Base-by-base conservation (phyloP, 1,140 invertebrate genomes). In the Drosophila kikkawai region DNA sequence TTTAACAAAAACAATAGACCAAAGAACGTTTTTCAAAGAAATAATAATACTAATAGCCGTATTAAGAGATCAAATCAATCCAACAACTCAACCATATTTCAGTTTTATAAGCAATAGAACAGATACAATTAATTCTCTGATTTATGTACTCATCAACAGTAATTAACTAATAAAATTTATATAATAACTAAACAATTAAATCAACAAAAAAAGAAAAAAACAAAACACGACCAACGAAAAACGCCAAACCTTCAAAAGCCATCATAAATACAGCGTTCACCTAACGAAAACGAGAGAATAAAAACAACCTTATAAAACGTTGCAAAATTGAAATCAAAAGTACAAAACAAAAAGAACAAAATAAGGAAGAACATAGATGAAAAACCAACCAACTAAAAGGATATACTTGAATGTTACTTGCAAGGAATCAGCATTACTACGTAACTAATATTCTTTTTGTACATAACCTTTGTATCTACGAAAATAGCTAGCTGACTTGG, bases 1-100 rank as follows among this genome's bases (percentile, higher is more conserved):
- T 91, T 92, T 50, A 85, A 51, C 36, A 83, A 79, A 90, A 78
- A 82, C 91, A 92, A 92, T 92, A 92, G 91, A 92, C 91, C 91
- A 80, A 71, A 77, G 69, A 73, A 76, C 45, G 63, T 92, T 91
- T 86, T 82, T 47, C 75, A 68, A 53, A 61, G 32, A 55, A 80
- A 42, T 26, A 71, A 71, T 44, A 41, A 91, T 76, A 87, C 64
- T 78, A 79, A 29, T 67, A 45, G 19, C 53, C 63, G 15, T 47
- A 66, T 37, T 11, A 63, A 65, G 39, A 41, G 19, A 65, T 44
- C 42, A 64, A 34, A 65, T 26, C 63, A 57, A 55, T 68, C 39
- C 47, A 67, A 36, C 65, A 82, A 76, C 63, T 53, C 53, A 79
- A 77, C 86, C 91, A 91, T 70, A 59, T 67, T 82, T 92, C 41